Percentiles rank a stretch among this genome's conserved stretches.
phyloP scores from a whole-genome alignment of 2,113 vertebrate genomes.

The Carettochelys insculpta region DNA sequence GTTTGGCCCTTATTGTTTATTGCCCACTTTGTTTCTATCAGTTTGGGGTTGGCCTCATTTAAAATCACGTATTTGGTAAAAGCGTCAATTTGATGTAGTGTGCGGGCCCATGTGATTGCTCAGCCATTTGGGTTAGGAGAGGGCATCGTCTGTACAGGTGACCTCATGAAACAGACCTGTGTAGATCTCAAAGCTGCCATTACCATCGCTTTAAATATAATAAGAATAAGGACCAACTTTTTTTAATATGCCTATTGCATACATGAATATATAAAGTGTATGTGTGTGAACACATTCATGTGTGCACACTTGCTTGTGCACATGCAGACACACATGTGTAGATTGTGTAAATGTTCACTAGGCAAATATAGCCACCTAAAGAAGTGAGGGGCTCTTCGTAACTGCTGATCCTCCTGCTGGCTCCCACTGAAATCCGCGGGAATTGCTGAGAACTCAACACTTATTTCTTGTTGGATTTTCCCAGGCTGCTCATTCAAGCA shows the following conservation, averaged over 20 bases:
- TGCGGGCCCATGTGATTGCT: neutral
- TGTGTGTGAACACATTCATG: neutral
- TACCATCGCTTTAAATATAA: neutral
- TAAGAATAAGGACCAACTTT: neutral
- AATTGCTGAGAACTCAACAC: neutral
- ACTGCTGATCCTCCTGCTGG: neutral
- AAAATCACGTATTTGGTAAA: constrained; percentile 21
- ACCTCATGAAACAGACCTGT: neutral
- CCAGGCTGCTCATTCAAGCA: neutral
- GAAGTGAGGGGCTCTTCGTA: neutral
- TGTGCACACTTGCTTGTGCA: too few relatives aligned
- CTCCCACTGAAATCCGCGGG: neutral
- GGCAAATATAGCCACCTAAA: neutral
- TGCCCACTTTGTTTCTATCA: neutral
- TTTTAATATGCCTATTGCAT: neutral
- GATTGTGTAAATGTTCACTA: neutral
- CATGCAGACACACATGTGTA: too few relatives aligned
- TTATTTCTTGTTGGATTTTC: neutral
- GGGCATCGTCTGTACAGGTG: constrained; percentile 1
- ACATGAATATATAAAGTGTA: neutral
- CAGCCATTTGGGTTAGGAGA: constrained; percentile 5
- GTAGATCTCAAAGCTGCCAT: neutral
- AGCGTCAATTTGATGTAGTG: neutral
- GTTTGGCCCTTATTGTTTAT: neutral
- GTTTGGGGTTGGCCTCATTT: constrained; percentile 10